These are phyloP conservation scores for Eonycteris spelaea DNA, from an alignment of 2,113 vertebrate species.

Conservation along the genomic window DNA sequence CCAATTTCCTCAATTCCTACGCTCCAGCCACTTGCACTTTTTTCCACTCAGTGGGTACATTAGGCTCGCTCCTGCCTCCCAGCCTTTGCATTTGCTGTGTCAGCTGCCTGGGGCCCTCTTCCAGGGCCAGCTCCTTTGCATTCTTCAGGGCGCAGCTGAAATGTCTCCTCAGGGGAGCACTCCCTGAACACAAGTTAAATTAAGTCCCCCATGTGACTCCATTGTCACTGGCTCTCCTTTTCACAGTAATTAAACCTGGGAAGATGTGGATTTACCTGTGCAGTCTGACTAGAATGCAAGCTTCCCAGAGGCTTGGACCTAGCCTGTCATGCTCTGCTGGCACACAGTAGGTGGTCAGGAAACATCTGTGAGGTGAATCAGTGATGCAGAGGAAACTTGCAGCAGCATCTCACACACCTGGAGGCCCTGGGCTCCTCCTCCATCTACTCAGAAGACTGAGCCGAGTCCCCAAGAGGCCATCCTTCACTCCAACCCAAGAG, in stretches of 20 bases:
- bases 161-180: neutral
- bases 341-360: neutral
- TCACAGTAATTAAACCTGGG: neutral
- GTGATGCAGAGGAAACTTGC: rapidly evolving
- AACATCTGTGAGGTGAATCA: rapidly evolving
- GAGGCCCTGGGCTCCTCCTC: neutral
- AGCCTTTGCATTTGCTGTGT: neutral
- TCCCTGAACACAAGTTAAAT: neutral
- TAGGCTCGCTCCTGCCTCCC: neutral
- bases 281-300: neutral
- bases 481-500: neutral
- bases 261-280: neutral
- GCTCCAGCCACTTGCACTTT: neutral
- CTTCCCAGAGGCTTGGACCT: neutral
- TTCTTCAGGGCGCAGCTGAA: neutral
- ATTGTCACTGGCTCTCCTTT: neutral
- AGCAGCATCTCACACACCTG: neutral
- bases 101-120: neutral
- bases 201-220: neutral
- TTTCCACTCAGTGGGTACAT: neutral
- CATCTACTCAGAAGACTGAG: neutral
- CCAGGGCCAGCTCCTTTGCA: neutral
- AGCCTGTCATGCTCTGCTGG: neutral
- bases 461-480: neutral
- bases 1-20: neutral